Conservation (phyloP, 2,797 vertebrate species). For the Platalea minor region DNA sequence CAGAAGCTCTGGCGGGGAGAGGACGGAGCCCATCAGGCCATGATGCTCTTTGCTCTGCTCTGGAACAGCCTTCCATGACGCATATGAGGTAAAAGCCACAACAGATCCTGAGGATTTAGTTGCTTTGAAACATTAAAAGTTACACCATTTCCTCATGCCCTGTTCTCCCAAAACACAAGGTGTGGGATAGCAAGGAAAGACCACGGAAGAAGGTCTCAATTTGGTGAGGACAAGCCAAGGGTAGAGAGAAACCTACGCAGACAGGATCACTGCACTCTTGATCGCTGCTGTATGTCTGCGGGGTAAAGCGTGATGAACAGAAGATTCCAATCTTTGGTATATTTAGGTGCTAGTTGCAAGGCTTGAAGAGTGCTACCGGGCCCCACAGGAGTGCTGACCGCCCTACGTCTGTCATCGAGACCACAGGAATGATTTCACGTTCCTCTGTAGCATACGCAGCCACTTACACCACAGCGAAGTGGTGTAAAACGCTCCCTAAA, state of each 20-base stretch:
- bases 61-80: background rate
- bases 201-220: background rate
- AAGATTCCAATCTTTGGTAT: constrained; percentile 41
- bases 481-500: background rate
- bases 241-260: background rate
- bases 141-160: background rate
- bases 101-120: constrained; percentile 35
- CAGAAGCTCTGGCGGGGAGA: background rate
- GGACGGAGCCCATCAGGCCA: background rate
- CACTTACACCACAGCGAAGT: background rate
- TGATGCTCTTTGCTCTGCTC: constrained; percentile 9
- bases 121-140: background rate
- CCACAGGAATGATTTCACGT: background rate
- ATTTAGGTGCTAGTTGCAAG: background rate
- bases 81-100: constrained; percentile 52
- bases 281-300: background rate
- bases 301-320: background rate
- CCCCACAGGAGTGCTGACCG: background rate
- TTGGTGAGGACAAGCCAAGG: constrained; percentile 7
- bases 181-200: background rate
- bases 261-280: background rate
- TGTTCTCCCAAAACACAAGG: background rate
- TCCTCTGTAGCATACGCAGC: background rate
- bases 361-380: background rate
- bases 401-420: background rate